Conservation (phyloP, 1,140 invertebrate species). For the Leptinotarsa lineolata region DNA sequence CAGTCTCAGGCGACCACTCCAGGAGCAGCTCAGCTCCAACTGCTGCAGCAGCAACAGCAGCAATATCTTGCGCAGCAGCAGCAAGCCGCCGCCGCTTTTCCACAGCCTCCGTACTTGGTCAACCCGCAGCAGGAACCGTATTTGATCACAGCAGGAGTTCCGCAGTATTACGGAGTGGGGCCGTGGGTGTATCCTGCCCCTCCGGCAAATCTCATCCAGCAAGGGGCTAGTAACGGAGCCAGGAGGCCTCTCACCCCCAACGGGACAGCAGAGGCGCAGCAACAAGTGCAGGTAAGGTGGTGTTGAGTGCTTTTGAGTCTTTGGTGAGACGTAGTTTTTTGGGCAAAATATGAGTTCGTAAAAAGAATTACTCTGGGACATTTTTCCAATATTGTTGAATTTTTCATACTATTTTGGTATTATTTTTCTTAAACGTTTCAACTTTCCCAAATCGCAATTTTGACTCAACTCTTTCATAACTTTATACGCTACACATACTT, state of each 20-base stretch:
- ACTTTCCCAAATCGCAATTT: background rate
- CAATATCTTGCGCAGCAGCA: conserved; percentile 63
- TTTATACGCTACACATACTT: too few species aligned
- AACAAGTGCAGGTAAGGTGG: conserved; percentile 52
- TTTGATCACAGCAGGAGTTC: conserved; percentile 60
- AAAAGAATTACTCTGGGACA: background rate
- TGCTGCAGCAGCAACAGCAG: conserved; percentile 71
- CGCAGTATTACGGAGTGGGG: conserved; percentile 80
- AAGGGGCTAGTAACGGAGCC: conserved; percentile 64
- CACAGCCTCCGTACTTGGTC: conserved; percentile 85
- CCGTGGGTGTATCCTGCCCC: conserved; percentile 85
- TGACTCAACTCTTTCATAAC: background rate
- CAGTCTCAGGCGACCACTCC: conserved; percentile 65
- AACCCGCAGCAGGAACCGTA: conserved; percentile 63
- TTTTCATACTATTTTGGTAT: background rate
- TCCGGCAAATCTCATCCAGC: conserved; percentile 66
- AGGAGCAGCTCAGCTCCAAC: conserved; percentile 68
- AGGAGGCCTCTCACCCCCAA: conserved; percentile 57
- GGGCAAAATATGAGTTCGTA: background rate
- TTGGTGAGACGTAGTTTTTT: too few species aligned
- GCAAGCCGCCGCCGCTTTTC: conserved; percentile 69
- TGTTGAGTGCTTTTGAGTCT: background rate
- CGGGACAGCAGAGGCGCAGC: conserved; percentile 51
- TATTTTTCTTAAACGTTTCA: background rate
- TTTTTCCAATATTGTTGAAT: background rate